Evolutionary conservation across 2,797 vertebrate genomes (phyloP), one percentile per base, ranked within the genome.

Genomic region (Scyliorhinus canicula): DNA sequence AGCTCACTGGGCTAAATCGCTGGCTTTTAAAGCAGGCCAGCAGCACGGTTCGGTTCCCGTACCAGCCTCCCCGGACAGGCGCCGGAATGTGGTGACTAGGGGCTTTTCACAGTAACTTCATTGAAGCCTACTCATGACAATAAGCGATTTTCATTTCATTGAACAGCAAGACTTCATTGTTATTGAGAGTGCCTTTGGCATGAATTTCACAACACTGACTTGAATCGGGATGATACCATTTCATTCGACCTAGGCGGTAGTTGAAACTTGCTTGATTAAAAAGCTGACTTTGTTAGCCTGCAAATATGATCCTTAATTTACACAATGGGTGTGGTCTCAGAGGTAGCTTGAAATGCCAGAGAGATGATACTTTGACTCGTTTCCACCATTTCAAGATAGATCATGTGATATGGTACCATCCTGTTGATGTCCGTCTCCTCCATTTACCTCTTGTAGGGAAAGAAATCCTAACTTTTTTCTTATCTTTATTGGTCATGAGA

Each of bases 261-360:
- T 57, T 31, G 12, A 88, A 88, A 88, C 85, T 88, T 35, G 52
- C 60, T 88, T 88, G 14, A 88, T n/a, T 57, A 88, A 88, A 88
- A 60, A 88, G 79, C 85, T 52, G n/a, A 88, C 52, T n/a, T n/a
- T 88, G 85, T 88, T 60, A 35, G 52, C 24, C 85, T 55, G 55
- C 35, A 82, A 82, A 82, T 82, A 47, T 24, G 44, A 47, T 82
- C 79, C 55, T 40, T 91, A 44, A 65, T 65, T 63, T 91, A 44
- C n/a, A 63, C 52, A 90, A 90, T 60, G 55, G 88, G 88, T 63
- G 60, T 91, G 57, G 57, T 91, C 57, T 44, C 21, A 44, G 57
- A 3, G 55, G 85, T 28, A 57, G 19, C 16, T 90, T 90, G 55
- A 44, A 91, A 91, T 91, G 65, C 57, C 57, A 65, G 19, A 91